These are phyloP conservation scores for Brachypodius melanocephalos DNA, from an alignment of 2,113 vertebrate genomes.

Conservation along the genomic window DNA sequence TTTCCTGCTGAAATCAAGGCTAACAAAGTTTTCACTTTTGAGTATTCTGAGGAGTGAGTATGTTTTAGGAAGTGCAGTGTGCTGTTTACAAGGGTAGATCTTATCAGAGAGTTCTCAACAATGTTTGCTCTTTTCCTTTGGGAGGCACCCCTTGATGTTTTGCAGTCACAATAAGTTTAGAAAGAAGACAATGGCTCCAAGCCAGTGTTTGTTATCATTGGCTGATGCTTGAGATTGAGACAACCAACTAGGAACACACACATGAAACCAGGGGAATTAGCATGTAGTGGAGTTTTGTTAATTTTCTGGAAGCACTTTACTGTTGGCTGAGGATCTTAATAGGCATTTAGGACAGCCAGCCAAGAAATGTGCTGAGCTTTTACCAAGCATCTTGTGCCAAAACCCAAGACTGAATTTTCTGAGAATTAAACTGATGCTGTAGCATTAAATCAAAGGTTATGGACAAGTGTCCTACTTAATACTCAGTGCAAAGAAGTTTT, in stretches of 20 bases:
- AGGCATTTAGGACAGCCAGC: background rate
- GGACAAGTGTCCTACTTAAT: background rate
- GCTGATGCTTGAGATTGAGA: background rate
- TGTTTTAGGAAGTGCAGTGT: background rate
- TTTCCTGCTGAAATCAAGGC: background rate
- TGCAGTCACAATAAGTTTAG: background rate
- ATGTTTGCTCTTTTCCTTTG: background rate
- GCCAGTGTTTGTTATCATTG: background rate
- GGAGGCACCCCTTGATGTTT: background rate
- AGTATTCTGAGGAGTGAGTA: background rate
- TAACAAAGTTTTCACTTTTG: background rate
- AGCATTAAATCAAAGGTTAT: background rate
- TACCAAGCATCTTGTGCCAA: background rate
- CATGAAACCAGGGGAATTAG: background rate
- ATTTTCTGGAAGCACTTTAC: background rate
- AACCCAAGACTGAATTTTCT: background rate
- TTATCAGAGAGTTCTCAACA: background rate
- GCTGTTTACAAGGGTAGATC: background rate
- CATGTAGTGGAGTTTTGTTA: background rate
- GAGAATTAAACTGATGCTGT: background rate
- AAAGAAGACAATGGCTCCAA: background rate
- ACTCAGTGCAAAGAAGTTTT: background rate
- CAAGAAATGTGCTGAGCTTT: background rate
- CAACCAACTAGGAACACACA: background rate
- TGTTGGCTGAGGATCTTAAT: background rate